Evolutionary conservation across 2,888 invertebrate genomes (phyloP).

Genomic region (Rhogogaster chlorosoma): DNA sequence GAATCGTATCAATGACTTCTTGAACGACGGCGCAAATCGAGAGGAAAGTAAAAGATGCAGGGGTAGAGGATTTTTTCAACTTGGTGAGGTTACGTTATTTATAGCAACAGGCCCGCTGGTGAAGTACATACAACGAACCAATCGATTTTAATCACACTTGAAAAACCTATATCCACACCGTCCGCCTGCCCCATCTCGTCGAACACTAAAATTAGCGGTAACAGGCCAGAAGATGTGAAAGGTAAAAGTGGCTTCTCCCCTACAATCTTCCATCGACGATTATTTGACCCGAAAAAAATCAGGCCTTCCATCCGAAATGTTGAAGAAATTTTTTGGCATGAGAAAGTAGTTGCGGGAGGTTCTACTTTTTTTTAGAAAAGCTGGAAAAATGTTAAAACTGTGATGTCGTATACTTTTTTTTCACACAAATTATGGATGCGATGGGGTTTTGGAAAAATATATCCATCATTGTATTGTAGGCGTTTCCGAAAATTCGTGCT

Average conservation of each 20-base stretch:
- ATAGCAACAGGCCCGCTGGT: neutral
- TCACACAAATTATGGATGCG: neutral
- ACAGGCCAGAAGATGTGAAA: constrained; percentile 1
- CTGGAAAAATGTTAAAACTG: neutral
- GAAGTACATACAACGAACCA: neutral
- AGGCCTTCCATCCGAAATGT: neutral
- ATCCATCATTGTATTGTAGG: neutral
- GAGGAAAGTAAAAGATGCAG: neutral
- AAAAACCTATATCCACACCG: constrained; percentile 18
- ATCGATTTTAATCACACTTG: constrained; percentile 31
- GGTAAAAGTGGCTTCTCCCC: neutral
- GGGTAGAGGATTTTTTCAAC: neutral
- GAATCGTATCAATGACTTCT: neutral
- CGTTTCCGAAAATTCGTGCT: neutral
- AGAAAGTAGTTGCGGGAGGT: neutral
- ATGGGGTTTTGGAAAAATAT: neutral
- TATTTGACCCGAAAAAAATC: neutral
- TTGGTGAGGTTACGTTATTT: neutral
- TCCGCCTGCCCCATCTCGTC: neutral
- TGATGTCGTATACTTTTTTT: neutral
- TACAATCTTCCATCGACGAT: neutral
- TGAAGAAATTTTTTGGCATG: neutral
- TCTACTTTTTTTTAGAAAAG: neutral
- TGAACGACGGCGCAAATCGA: neutral
- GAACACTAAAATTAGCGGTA: constrained; percentile 4